Percentiles rank a stretch among this genome's conserved stretches.
These are phyloP conservation scores for Caenorhabditis sp. DNA, from an alignment of 2,888 invertebrate genomes.

Conservation along the genomic window DNA sequence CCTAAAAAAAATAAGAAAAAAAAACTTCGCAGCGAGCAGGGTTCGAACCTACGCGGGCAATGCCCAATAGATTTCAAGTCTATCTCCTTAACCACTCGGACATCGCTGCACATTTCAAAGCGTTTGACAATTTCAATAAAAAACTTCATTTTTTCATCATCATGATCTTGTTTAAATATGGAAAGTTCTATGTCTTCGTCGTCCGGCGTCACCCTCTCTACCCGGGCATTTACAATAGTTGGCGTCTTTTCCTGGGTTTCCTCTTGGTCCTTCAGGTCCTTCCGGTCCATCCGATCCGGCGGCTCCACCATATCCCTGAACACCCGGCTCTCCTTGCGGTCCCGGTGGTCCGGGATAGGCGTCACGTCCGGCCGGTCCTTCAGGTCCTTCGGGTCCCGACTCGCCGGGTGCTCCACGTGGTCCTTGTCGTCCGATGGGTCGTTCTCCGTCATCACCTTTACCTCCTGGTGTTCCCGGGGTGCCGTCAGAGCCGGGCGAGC, in stretches of 20 bases:
- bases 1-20: neutral
- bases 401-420: slow-evolving; percentile 61
- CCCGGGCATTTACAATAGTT: slow-evolving; percentile 61
- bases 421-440: slow-evolving; percentile 62
- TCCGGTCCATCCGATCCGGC: slow-evolving; percentile 55
- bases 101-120: slow-evolving; percentile 69
- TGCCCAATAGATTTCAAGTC: slow-evolving; percentile 79
- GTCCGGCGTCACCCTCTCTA: slow-evolving; percentile 36
- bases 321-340: slow-evolving; percentile 58
- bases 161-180: slow-evolving; percentile 23
- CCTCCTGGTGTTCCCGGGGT: slow-evolving; percentile 60
- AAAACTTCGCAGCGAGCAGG: slow-evolving; percentile 73
- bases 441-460: slow-evolving; percentile 65
- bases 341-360: slow-evolving; percentile 53
- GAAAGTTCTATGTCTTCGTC: slow-evolving; percentile 40
- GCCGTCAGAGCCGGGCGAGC: slow-evolving; percentile 58
- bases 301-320: slow-evolving; percentile 58
- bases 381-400: slow-evolving; percentile 51
- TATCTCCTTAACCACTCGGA: slow-evolving; percentile 78
- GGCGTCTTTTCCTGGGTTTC: slow-evolving; percentile 55
- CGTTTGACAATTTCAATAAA: too few species aligned
- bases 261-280: slow-evolving; percentile 47
- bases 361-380: slow-evolving; percentile 45
- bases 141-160: too few species aligned
- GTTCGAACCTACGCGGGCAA: slow-evolving; percentile 79